A percentile compares a stretch with the other conserved stretches of the same genome.
phyloP scores from a whole-genome alignment of 2,888 invertebrate species.

The Drosophila setosimentum region DNA sequence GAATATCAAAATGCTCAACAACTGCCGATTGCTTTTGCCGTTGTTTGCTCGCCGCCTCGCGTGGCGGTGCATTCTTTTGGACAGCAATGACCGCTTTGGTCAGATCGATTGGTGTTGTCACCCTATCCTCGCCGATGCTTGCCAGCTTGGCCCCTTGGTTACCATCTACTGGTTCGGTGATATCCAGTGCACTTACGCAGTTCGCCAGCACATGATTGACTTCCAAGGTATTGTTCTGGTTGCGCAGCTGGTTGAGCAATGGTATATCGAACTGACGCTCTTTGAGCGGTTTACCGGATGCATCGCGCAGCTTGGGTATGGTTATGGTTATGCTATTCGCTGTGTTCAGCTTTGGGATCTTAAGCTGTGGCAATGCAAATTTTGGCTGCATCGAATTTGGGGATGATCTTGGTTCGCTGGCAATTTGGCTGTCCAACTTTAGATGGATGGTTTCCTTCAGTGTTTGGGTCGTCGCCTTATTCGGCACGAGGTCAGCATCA shows the following conservation, averaged over 20 bases:
- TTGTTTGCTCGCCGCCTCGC: constrained; percentile 55
- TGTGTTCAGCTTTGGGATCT: constrained; percentile 33
- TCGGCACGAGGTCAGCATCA: constrained; percentile 24
- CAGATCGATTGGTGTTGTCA: constrained; percentile 71
- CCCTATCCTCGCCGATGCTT: not conserved
- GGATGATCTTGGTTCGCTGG: constrained; percentile 37
- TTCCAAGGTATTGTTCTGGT: constrained; percentile 28
- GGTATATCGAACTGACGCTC: constrained; percentile 54
- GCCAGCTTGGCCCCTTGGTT: constrained; percentile 24
- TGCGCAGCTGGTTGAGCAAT: constrained; percentile 46
- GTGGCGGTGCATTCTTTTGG: constrained; percentile 44
- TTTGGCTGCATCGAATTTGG: constrained; percentile 9
- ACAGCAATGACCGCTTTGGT: constrained; percentile 70
- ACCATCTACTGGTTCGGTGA: constrained; percentile 30
- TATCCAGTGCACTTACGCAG: constrained; percentile 30
- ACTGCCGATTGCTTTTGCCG: constrained; percentile 16
- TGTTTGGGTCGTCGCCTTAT: constrained; percentile 34
- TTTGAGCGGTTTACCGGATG: constrained; percentile 17
- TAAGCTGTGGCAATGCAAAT: constrained; percentile 49
- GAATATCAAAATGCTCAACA: constrained; percentile 57
- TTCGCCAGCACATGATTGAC: constrained; percentile 34
- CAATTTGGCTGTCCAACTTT: constrained; percentile 55
- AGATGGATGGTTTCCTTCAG: constrained; percentile 66
- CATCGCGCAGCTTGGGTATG: constrained; percentile 58
- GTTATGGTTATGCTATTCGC: constrained; percentile 20